Evolutionary conservation across 2,797 vertebrate species (phyloP), one percentile per base, ranked within the genome.

Genomic region (Coranthus polyacanthus): DNA sequence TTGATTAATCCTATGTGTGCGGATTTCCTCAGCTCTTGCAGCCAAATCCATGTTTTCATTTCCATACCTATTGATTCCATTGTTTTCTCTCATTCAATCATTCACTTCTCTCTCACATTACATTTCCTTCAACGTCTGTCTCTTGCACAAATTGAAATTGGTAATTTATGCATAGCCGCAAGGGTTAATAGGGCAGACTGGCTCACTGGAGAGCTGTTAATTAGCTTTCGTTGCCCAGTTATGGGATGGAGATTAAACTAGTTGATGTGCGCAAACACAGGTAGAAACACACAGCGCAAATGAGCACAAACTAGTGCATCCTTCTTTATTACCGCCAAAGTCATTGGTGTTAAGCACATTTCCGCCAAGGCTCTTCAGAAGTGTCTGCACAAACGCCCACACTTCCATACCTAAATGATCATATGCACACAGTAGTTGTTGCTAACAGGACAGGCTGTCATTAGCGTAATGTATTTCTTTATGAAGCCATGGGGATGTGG

Each of bases 401-500:
- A 4, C 47, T 17, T 29, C 45, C 22, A 43, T 6, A 55, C 32
- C 42, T 1, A 17, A 63, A 56, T 39, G 1, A 47, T 56, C 51
- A 34, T 18, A 18, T 15, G 20, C 50, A 64, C 57, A 37, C 58
- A 46, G 17, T 52, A 50, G 43, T 29, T 16, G 75, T 75, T 75
- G 64, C 88, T 83, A 84, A 89, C 78, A 85, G 86, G 82, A 90
- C 80, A 81, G 72, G 71, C 79, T 82, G 74, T 86, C 87, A 88
- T 92, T 87, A 87, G 81, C 37, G 16, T 86, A 92, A 91, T 89
- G 88, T 68, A 85, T 89, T 84, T 88, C 74, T 72, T 83, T 83
- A 83, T 81, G 88, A 89, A 90, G 84, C 86, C 53, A 34, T 68
- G 68, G 86, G 83, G 81, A 88, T 77, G 78, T 60, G 74, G 79